phyloP scores from a whole-genome alignment of 2,888 invertebrate species.

The Dendrolimus houi region DNA sequence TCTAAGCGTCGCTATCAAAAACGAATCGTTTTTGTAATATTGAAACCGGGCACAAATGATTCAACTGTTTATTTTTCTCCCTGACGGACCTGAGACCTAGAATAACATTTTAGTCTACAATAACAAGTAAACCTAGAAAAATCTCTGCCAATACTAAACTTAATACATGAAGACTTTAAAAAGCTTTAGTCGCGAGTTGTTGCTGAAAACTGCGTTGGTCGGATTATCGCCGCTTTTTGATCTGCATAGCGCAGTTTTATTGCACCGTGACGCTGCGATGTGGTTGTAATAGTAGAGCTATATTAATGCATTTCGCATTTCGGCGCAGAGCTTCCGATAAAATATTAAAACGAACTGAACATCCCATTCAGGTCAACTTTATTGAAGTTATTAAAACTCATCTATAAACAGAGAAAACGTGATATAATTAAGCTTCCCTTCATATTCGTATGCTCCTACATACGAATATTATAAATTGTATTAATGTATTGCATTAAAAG shows the following conservation, averaged over 20 bases:
- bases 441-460: too few relatives aligned
- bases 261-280: conserved; percentile 52
- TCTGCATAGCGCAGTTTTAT: conserved; percentile 24
- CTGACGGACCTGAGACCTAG: conserved; percentile 43
- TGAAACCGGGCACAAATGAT: too few relatives aligned
- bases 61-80: conserved; percentile 61
- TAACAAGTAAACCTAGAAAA: conserved; percentile 32
- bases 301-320: conserved; percentile 62
- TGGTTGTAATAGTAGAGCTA: conserved; percentile 43
- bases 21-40: too few relatives aligned
- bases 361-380: conserved; percentile 29
- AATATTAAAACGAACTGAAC: conserved; percentile 58
- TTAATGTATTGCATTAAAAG: conserved; percentile 11
- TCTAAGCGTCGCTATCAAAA: too few relatives aligned
- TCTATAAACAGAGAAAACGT: too few relatives aligned
- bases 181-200: conserved; percentile 37
- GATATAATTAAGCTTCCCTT: too few relatives aligned
- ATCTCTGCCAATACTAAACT: conserved; percentile 56
- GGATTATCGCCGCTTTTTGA: conserved; percentile 62
- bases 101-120: conserved; percentile 48
- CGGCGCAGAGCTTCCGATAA: conserved; percentile 51
- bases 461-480: conserved; percentile 26
- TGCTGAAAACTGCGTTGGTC: conserved; percentile 33
- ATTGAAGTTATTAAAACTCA: too few relatives aligned
- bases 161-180: conserved; percentile 37